phyloP scores from a whole-genome alignment of 2,797 vertebrate species.

The Gallinago stenura region DNA sequence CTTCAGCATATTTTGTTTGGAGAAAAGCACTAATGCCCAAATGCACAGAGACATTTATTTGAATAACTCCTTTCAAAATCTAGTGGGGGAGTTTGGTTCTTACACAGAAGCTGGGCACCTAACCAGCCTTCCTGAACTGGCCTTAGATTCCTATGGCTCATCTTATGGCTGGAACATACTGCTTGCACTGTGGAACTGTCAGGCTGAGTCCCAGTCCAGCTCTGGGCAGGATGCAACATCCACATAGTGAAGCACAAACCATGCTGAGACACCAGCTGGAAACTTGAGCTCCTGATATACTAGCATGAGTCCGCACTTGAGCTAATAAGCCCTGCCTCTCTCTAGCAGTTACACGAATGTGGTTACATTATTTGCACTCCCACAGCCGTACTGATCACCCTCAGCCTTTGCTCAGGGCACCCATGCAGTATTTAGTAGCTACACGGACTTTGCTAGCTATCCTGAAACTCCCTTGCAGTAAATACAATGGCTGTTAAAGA shows the following conservation, averaged over 20 bases:
- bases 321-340: neutral
- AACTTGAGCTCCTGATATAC: neutral
- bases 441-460: neutral
- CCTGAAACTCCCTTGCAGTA: neutral
- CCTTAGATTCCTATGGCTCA: neutral
- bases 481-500: neutral
- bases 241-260: neutral
- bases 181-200: neutral
- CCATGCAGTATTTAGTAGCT: neutral
- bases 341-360: neutral
- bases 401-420: neutral
- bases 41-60: neutral
- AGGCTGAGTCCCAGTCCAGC: neutral
- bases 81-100: neutral
- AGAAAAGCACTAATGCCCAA: neutral
- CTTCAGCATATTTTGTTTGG: neutral
- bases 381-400: neutral
- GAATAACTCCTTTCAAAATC: neutral
- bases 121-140: neutral
- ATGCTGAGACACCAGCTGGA: slow-evolving; percentile 13
- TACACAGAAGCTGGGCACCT: neutral
- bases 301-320: neutral
- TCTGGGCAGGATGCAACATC: neutral
- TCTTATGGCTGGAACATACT: neutral
- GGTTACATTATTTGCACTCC: neutral